A percentile compares a stretch with the other conserved stretches of the same genome.
Evolutionary conservation across 2,888 invertebrate species (phyloP).

Genomic region (Yponomeuta sedellus): DNA sequence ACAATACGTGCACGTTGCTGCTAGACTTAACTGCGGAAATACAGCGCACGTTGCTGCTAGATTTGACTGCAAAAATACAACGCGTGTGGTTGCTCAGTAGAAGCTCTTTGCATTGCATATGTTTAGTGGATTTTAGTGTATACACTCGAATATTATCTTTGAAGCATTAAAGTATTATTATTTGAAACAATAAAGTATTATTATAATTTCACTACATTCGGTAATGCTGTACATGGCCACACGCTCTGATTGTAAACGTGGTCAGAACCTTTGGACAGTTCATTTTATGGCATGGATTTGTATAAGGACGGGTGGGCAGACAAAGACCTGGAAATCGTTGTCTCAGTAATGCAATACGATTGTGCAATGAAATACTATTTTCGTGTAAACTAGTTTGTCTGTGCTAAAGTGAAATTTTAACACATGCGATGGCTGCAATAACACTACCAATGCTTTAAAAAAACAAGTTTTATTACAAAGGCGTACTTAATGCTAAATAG

Average conservation of each 20-base stretch:
- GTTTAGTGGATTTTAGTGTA: no score
- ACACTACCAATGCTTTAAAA: neutral
- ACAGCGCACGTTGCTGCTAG: neutral
- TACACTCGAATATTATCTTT: no score
- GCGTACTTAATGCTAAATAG: no score
- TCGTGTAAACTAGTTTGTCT: neutral
- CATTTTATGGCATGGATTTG: neutral
- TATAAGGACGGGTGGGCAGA: neutral
- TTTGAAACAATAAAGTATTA: no score
- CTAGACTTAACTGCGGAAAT: neutral
- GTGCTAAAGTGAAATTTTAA: no score
- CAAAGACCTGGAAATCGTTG: neutral
- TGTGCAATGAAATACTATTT: constrained; percentile 1
- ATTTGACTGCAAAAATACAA: neutral
- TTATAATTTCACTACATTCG: neutral
- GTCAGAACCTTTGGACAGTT: neutral
- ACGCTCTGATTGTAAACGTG: neutral
- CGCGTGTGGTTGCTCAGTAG: no score
- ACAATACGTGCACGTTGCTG: neutral
- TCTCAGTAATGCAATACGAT: neutral
- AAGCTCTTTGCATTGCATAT: no score
- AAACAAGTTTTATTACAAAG: no score
- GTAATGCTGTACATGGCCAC: neutral
- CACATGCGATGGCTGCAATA: no score
- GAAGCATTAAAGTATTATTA: no score